phyloP scores from a whole-genome alignment of 92 coral and sea anemone genomes.

The Nematostella vectensis region DNA sequence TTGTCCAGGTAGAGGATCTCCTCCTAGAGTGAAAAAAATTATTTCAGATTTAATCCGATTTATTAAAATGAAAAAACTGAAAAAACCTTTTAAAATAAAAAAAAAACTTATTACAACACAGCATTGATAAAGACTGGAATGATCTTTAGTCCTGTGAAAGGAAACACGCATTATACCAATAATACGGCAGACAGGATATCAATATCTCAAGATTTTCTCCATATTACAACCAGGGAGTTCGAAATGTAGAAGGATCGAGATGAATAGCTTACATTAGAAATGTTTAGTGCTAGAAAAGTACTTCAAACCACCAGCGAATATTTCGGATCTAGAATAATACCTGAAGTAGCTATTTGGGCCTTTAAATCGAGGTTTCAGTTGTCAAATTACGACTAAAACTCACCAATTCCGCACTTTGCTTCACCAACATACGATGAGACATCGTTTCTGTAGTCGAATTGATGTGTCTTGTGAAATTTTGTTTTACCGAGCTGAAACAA shows the following conservation, averaged over 20 bases:
- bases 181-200: too few species aligned
- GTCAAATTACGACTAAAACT: constrained; percentile 1
- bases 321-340: too few species aligned
- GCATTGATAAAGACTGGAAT: too few species aligned
- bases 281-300: too few species aligned
- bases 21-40: constrained; percentile 36
- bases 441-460: constrained; percentile 92
- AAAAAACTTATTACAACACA: neutral
- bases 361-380: neutral
- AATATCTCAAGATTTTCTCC: too few species aligned
- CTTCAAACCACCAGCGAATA: too few species aligned
- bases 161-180: too few species aligned
- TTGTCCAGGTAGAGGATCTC: constrained; percentile 88
- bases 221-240: too few species aligned
- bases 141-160: too few species aligned
- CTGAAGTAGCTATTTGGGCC: too few species aligned
- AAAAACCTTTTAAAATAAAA: neutral
- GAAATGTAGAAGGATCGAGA: too few species aligned
- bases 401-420: constrained; percentile 89
- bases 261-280: too few species aligned
- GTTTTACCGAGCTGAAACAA: constrained; percentile 71
- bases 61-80: neutral
- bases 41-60: neutral
- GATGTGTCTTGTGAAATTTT: constrained; percentile 92
- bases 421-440: constrained; percentile 92